A percentile compares a stretch with the other conserved stretches of the same genome.
phyloP scores from a whole-genome alignment of 1,140 invertebrate genomes.

The Halesus radiatus region DNA sequence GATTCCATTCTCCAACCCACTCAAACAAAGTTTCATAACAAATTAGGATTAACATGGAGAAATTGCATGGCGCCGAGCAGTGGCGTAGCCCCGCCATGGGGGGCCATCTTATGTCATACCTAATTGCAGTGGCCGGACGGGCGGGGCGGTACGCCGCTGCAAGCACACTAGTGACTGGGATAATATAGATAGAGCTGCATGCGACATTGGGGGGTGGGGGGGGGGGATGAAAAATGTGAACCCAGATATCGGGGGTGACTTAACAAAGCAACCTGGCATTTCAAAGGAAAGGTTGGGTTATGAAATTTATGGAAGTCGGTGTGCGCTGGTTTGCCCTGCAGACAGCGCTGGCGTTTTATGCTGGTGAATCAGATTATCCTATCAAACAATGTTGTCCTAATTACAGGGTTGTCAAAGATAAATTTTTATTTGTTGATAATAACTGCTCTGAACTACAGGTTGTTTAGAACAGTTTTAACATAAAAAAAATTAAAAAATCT shows the following conservation, averaged over 20 bases:
- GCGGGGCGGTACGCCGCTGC: not conserved
- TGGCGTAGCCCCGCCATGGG: not conserved
- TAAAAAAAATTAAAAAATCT: too few relatives aligned
- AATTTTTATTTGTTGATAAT: too few relatives aligned
- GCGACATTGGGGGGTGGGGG: not conserved
- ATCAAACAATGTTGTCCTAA: too few relatives aligned
- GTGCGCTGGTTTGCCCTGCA: too few relatives aligned
- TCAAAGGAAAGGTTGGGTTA: too few relatives aligned
- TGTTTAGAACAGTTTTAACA: too few relatives aligned
- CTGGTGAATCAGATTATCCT: too few relatives aligned
- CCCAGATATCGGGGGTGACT: not conserved
- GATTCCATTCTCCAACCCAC: too few relatives aligned
- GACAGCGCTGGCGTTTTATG: too few relatives aligned
- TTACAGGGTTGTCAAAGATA: too few relatives aligned
- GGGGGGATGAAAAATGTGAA: not conserved
- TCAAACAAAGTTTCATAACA: not conserved
- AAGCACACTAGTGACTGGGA: not conserved
- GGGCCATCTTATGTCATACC: slow-evolving; percentile 3
- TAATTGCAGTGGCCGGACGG: not conserved
- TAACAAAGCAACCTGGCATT: not conserved
- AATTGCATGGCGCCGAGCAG: slow-evolving; percentile 4
- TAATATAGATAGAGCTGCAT: not conserved
- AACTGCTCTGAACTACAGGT: too few relatives aligned
- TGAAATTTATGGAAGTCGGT: too few relatives aligned
- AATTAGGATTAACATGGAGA: not conserved